phyloP scores from a whole-genome alignment of 2,797 vertebrate species.

The Acrocephalus scirpaceus region DNA sequence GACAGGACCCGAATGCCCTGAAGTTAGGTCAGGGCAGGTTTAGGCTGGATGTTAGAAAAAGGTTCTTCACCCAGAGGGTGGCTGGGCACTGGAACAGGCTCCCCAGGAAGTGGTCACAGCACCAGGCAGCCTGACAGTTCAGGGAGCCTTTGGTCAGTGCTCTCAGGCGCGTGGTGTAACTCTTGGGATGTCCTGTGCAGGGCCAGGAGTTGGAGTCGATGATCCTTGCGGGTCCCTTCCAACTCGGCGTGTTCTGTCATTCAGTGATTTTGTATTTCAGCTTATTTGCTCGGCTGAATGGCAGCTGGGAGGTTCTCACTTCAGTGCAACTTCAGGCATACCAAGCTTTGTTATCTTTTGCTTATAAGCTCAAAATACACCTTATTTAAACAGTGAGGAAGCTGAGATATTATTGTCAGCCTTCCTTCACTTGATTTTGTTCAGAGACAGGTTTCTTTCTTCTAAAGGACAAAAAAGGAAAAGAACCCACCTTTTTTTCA shows the following conservation, averaged over 20 bases:
- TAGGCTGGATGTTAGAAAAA: not conserved
- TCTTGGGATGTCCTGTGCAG: not conserved
- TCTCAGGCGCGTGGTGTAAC: not conserved
- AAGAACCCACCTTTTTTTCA: not conserved
- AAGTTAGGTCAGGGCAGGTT: not conserved
- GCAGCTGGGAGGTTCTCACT: not conserved
- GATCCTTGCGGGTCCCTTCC: not conserved
- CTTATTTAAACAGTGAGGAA: not conserved
- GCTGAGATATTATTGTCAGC: not conserved
- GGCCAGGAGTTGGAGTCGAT: not conserved
- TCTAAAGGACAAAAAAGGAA: not conserved
- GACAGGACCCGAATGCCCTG: fast-evolving
- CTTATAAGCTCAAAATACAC: not conserved
- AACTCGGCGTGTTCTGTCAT: not conserved
- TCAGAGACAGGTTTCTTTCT: not conserved
- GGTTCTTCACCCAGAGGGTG: not conserved
- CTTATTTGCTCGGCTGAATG: fast-evolving
- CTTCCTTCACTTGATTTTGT: not conserved
- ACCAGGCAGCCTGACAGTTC: not conserved
- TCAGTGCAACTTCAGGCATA: not conserved
- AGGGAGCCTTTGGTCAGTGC: too few species aligned
- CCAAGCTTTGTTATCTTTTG: not conserved
- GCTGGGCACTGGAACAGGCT: fast-evolving
- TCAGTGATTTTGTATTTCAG: not conserved
- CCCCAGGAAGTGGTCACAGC: not conserved